Conservation (phyloP, 2,113 vertebrate species). For the Psittacus erithacus region DNA sequence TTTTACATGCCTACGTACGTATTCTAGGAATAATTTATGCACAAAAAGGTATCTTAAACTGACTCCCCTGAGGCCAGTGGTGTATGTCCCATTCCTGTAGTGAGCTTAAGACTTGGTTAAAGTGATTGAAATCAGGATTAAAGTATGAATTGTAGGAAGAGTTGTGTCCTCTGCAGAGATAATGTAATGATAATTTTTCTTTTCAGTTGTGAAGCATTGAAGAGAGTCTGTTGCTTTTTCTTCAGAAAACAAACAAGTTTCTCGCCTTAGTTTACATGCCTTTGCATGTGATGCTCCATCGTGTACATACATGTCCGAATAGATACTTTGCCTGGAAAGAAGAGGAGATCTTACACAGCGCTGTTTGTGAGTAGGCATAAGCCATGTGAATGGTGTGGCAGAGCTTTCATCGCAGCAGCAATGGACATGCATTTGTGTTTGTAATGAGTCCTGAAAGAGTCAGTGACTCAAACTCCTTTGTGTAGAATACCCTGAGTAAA, state of each 20-base stretch:
- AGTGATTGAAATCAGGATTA: neutral
- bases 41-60: neutral
- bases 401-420: neutral
- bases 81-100: neutral
- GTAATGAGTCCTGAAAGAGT: neutral
- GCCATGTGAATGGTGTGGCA: neutral
- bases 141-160: neutral
- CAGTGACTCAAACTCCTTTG: neutral
- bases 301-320: neutral
- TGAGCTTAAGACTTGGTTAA: neutral
- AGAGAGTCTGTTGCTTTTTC: neutral
- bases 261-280: neutral
- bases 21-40: constrained; percentile 11
- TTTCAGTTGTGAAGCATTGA: neutral
- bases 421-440: neutral
- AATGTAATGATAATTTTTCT: neutral
- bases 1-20: neutral
- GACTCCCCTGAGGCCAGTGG: neutral
- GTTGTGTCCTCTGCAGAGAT: neutral
- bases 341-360: neutral
- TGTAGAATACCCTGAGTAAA: neutral
- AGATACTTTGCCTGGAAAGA: neutral
- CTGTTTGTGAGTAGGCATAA: neutral
- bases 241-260: neutral
- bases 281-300: neutral